These are phyloP conservation scores for Sylvietta virens DNA, from an alignment of 2,113 vertebrate genomes.

Conservation along the genomic window DNA sequence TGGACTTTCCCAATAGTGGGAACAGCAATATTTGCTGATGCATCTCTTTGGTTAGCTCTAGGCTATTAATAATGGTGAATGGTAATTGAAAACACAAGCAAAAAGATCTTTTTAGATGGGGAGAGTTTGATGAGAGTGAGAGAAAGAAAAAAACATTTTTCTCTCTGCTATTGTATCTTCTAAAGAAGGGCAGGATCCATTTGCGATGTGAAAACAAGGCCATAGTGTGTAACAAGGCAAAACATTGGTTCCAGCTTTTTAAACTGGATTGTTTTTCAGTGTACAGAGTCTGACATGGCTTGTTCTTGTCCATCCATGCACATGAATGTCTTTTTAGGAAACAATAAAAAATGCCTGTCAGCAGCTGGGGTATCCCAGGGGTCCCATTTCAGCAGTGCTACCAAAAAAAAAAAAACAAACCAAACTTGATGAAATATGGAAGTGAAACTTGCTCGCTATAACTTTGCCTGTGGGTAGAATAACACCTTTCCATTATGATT, in stretches of 20 bases:
- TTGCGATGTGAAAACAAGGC: background rate
- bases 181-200: background rate
- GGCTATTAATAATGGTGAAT: background rate
- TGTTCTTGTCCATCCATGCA: background rate
- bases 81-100: background rate
- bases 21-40: background rate
- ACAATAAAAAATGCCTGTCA: background rate
- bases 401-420: background rate
- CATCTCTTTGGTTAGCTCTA: background rate
- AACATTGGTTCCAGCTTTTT: background rate
- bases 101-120: background rate
- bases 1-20: background rate
- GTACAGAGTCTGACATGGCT: background rate
- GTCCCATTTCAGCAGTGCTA: background rate
- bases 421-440: background rate
- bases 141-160: background rate
- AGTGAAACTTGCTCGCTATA: rapidly evolving
- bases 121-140: background rate
- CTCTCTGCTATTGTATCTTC: background rate
- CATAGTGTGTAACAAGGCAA: background rate
- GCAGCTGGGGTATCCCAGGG: background rate
- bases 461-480: background rate
- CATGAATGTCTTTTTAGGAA: background rate
- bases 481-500: background rate
- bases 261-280: background rate